These are phyloP conservation scores for Cephus cinctus DNA, from an alignment of 1,140 invertebrate species.

Conservation along the genomic window DNA sequence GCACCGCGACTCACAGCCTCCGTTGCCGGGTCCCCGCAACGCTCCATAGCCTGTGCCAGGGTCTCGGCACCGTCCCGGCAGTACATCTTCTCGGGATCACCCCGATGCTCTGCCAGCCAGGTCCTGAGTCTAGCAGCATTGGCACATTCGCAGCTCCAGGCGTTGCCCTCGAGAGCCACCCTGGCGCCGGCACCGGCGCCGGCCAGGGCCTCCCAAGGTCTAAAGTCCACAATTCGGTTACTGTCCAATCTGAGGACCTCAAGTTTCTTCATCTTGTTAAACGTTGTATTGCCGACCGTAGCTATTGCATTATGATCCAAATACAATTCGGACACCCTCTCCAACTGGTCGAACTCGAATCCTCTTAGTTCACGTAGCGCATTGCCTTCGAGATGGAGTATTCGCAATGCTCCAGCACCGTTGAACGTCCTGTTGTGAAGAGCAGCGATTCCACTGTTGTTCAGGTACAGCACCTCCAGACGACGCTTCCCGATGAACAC, in stretches of 20 bases:
- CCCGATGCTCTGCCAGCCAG: slow-evolving; percentile 73
- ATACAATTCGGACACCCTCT: slow-evolving; percentile 80
- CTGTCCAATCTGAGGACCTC: slow-evolving; percentile 83
- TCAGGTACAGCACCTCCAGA: slow-evolving; percentile 81
- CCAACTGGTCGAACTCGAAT: slow-evolving; percentile 80
- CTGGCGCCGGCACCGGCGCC: slow-evolving; percentile 69
- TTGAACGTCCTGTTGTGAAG: slow-evolving; percentile 89
- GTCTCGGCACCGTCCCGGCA: slow-evolving; percentile 62
- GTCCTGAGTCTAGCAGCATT: slow-evolving; percentile 74
- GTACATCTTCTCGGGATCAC: slow-evolving; percentile 67
- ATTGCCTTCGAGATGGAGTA: slow-evolving; percentile 85
- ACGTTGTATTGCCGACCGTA: slow-evolving; percentile 82
- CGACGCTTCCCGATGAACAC: slow-evolving; percentile 89
- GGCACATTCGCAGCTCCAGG: slow-evolving; percentile 88
- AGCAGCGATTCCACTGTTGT: slow-evolving; percentile 81
- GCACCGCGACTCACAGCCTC: slow-evolving; percentile 45
- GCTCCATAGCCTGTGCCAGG: slow-evolving; percentile 60
- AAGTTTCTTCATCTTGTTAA: slow-evolving; percentile 75
- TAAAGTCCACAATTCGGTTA: slow-evolving; percentile 78
- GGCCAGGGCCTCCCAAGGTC: slow-evolving; percentile 70
- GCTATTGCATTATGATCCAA: slow-evolving; percentile 84
- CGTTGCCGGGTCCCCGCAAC: slow-evolving; percentile 61
- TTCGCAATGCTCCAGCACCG: slow-evolving; percentile 73
- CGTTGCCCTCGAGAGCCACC: slow-evolving; percentile 78
- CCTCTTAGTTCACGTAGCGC: slow-evolving; percentile 75